phyloP scores from a whole-genome alignment of 2,113 vertebrate species.

The Butorides virescens region DNA sequence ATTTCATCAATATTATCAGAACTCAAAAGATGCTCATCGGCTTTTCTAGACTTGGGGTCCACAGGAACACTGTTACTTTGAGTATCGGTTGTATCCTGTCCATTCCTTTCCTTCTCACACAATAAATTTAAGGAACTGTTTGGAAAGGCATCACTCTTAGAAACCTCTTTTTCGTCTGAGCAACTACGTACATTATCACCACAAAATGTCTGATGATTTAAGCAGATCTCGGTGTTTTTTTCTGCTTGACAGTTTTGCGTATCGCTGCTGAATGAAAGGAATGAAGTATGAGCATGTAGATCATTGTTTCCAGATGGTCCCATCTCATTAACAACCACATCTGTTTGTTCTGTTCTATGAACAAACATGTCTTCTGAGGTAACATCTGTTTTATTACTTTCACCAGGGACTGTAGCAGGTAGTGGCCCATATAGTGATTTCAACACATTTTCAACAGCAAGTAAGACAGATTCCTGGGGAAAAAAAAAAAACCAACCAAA shows the following conservation, averaged over 20 bases:
- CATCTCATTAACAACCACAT: conserved; percentile 62
- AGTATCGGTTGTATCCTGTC: conserved; percentile 44
- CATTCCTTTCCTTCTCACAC: conserved; percentile 68
- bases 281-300: conserved; percentile 50
- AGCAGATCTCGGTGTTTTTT: conserved; percentile 57
- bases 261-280: conserved; percentile 61
- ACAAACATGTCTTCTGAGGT: conserved; percentile 64
- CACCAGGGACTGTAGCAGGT: conserved; percentile 55
- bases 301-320: conserved; percentile 67
- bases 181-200: conserved; percentile 4
- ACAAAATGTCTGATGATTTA: conserved; percentile 46
- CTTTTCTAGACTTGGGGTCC: neutral
- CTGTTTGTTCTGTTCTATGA: conserved; percentile 68
- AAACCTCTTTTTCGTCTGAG: conserved; percentile 37
- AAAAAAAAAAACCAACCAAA: neutral
- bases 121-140: conserved; percentile 60
- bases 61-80: neutral
- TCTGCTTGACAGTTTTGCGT: conserved; percentile 58
- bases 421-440: conserved; percentile 85
- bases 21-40: neutral
- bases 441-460: conserved; percentile 87
- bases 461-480: conserved; percentile 85
- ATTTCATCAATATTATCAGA: neutral
- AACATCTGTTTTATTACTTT: conserved; percentile 70
- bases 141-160: conserved; percentile 19